Evolutionary conservation across 1,140 invertebrate species (phyloP).

Genomic region (Nasonia vitripennis): DNA sequence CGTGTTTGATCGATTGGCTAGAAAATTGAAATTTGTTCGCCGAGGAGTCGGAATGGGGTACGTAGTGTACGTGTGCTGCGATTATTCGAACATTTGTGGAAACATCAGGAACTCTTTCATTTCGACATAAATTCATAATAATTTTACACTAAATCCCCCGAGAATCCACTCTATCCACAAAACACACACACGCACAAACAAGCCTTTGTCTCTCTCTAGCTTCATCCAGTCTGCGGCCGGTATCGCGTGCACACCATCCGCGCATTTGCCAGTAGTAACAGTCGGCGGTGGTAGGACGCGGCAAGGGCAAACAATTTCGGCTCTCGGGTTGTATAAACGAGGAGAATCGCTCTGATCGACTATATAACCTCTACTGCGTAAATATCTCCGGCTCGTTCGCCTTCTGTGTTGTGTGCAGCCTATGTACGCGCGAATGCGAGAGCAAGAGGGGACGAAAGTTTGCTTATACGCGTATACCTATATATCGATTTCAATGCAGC

Average conservation of each 20-base stretch:
- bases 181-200: no score
- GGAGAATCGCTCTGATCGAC: constrained; percentile 11
- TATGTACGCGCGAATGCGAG: neutral
- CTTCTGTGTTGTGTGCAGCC: neutral
- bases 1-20: constrained; percentile 2
- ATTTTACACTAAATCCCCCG: neutral
- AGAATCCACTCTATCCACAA: neutral
- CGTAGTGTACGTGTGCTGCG: neutral
- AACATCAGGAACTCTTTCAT: no score
- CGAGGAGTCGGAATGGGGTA: neutral
- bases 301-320: constrained; percentile 26
- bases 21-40: neutral
- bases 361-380: constrained; percentile 22
- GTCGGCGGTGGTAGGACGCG: neutral
- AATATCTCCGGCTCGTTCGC: constrained; percentile 22
- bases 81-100: neutral
- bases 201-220: no score
- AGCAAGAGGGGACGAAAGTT: neutral
- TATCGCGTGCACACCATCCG: neutral
- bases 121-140: no score
- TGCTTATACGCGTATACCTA: neutral
- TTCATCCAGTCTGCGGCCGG: neutral
- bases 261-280: constrained; percentile 19
- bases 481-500: neutral
- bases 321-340: neutral